Conservation (phyloP, 2,888 invertebrate species). For the Pocota personata region DNA sequence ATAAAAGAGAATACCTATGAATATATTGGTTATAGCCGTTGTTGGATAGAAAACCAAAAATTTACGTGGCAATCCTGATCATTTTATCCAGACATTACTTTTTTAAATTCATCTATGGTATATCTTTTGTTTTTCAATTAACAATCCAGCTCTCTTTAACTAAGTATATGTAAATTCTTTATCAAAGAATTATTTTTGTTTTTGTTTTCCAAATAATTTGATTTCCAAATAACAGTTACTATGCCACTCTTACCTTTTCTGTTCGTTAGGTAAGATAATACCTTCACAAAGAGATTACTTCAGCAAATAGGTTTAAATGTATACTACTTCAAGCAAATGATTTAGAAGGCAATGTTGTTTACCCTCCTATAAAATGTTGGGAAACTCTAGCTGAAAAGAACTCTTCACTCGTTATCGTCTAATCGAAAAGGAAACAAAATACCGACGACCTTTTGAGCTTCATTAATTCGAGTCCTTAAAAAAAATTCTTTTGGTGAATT, state of each 20-base stretch:
- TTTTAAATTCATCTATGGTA: too few relatives aligned
- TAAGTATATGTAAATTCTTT: too few relatives aligned
- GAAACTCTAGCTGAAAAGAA: background rate
- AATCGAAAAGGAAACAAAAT: conserved; percentile 7
- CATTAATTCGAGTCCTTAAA: conserved; percentile 6
- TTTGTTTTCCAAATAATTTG: conserved; percentile 25
- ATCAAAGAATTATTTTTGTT: background rate
- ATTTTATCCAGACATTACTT: too few relatives aligned
- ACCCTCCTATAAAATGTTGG: background rate
- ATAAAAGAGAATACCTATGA: too few relatives aligned
- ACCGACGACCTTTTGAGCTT: conserved; percentile 8
- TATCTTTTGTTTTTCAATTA: background rate
- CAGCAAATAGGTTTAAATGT: background rate
- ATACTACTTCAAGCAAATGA: background rate
- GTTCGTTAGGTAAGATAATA: conserved; percentile 1
- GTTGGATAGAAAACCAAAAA: too few relatives aligned
- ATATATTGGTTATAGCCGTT: too few relatives aligned
- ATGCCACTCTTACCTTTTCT: conserved; percentile 16
- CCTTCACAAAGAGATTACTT: background rate
- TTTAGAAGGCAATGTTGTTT: background rate
- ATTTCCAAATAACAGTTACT: background rate
- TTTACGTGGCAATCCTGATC: too few relatives aligned
- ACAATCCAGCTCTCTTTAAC: conserved; percentile 1
- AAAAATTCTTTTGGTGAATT: background rate
- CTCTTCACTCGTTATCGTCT: background rate